Conservation (phyloP, 2,113 vertebrate species). For the Engraulis encrasicolus region DNA sequence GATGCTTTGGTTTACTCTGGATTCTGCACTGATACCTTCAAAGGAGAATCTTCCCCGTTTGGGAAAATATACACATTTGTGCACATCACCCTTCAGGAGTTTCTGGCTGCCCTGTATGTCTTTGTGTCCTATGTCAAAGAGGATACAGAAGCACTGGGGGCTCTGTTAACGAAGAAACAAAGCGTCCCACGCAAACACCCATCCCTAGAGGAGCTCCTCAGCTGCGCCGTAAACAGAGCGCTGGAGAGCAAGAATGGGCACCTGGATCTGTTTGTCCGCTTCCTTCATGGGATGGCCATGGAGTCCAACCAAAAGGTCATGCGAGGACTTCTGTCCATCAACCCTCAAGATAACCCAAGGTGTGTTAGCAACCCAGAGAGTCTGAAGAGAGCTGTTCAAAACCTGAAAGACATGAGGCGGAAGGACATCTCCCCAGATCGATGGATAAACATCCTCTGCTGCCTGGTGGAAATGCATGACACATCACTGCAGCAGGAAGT, state of each 20-base stretch:
- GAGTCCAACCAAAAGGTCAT: not conserved
- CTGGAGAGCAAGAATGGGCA: slow-evolving; percentile 18
- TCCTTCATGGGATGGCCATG: not conserved
- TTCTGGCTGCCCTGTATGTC: slow-evolving; percentile 4
- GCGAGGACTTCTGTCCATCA: not conserved
- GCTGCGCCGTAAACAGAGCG: not conserved
- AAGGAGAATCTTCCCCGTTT: not conserved
- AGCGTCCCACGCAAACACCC: not conserved
- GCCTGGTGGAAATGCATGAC: slow-evolving; percentile 6
- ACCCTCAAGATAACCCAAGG: not conserved
- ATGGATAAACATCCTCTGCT: not conserved
- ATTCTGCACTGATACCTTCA: not conserved
- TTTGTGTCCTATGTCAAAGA: not conserved
- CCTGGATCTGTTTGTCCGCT: slow-evolving; percentile 24
- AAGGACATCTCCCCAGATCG: not conserved
- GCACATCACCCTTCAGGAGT: slow-evolving; percentile 21
- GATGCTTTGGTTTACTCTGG: not conserved
- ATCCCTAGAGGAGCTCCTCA: not conserved
- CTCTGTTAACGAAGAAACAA: not conserved
- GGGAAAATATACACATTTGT: slow-evolving; percentile 19
- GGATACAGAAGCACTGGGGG: not conserved
- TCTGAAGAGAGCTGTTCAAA: not conserved
- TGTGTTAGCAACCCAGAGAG: not conserved
- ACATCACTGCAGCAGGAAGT: not conserved
- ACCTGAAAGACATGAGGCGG: not conserved